Evolutionary conservation across 2,797 vertebrate genomes (phyloP), one percentile per base, ranked within the genome.

Genomic region (Trachurus trachurus): DNA sequence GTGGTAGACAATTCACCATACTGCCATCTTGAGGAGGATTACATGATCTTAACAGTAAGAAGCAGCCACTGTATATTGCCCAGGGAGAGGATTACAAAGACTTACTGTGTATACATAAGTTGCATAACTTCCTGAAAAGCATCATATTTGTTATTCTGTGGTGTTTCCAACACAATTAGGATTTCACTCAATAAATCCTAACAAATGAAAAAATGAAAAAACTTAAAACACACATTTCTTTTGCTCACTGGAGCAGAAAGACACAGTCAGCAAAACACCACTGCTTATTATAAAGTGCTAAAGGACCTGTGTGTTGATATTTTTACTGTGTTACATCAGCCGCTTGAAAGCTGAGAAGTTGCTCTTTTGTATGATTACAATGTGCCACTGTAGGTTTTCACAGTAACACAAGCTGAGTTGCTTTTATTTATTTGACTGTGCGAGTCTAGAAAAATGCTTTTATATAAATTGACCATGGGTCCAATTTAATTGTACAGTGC

Each of bases 21-120:
- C 87, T 88, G 92, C 89, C 93, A 90, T 92, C 92, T 94, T 90
- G 80, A 93, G 92, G 88, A 85, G 76, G 86, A 89, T 91, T 79
- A 80, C 50, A 58, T 67, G 39, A 85, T 88, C 63, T 77, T 68
- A 80, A 71, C 65, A 63, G 65, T 74, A 66, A 75, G 85, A 85
- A 56, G 73, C 68, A 58, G 19, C 52, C 64, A 45, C 65, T 79
- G 67, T 64, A 83, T 66, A 81, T 73, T 76, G 22, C 57, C 73
- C 57, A 15, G 8, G 44, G 47, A 81, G 59, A 75, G 63, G 87
- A 89, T 88, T 84, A 88, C 57, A 39, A 54, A 57, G 73, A 84
- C 45, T 86, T 78, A 80, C 39, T 75, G 82, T 87, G 63, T 73
- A 66, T 81, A 81, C 64, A 79, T 71, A 49, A 44, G 69, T 85